Conservation (phyloP, 2,888 invertebrate species). For the Automeris io region DNA sequence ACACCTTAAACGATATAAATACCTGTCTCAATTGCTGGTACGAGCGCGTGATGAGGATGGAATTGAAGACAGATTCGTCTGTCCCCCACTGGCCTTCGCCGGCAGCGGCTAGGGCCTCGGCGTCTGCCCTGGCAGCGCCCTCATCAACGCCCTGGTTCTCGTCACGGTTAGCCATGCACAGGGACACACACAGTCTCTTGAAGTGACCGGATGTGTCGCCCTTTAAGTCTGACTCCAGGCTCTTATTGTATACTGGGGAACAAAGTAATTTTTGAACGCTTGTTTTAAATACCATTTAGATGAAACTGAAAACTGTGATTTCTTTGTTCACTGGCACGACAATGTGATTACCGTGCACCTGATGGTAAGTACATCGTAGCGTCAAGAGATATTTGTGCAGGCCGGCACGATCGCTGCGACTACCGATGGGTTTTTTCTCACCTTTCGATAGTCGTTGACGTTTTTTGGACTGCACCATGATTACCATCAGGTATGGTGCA, state of each 20-base stretch:
- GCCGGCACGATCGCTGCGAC: no score
- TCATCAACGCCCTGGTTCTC: conserved; percentile 92
- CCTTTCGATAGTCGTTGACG: no score
- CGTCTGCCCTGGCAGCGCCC: conserved; percentile 87
- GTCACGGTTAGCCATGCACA: conserved; percentile 92
- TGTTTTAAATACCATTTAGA: no score
- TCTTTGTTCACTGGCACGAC: no score
- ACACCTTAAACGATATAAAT: no score
- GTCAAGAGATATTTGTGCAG: no score
- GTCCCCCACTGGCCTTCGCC: conserved; percentile 94
- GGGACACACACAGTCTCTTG: conserved; percentile 91
- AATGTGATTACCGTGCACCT: no score
- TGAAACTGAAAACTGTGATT: no score
- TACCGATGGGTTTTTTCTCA: no score
- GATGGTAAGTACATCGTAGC: no score
- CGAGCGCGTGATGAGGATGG: conserved; percentile 90
- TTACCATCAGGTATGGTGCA: no score
- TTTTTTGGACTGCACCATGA: no score
- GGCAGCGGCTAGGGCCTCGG: conserved; percentile 85
- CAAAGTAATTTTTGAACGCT: conserved; percentile 20
- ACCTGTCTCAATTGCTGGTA: conserved; percentile 90
- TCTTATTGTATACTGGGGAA: conserved; percentile 85
- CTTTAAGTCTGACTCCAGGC: conserved; percentile 90
- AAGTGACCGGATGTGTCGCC: conserved; percentile 98
- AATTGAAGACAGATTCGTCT: conserved; percentile 92